Percentiles rank a stretch among this genome's conserved stretches.
Conservation (phyloP, 2,888 invertebrate genomes). For the Eupithecia insigniata region DNA sequence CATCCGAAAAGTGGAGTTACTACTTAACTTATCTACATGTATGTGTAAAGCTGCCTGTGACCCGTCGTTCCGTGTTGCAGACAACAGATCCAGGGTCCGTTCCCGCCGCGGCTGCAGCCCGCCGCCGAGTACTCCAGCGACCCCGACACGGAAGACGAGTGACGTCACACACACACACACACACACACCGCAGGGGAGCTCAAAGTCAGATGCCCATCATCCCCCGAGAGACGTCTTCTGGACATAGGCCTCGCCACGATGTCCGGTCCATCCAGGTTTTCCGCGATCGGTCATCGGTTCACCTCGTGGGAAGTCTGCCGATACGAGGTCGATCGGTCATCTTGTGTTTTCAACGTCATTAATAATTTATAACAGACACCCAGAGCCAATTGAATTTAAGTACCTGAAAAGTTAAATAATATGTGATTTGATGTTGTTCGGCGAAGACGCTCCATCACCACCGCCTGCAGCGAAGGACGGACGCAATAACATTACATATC, state of each 20-base stretch:
- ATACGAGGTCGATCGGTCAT: background rate
- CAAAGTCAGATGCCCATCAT: background rate
- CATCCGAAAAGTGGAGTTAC: too few relatives aligned
- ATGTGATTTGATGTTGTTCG: background rate
- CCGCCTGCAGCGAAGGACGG: conserved; percentile 16
- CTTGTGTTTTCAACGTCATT: background rate
- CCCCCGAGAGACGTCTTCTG: background rate
- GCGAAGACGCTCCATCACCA: background rate
- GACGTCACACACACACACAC: conserved; percentile 52
- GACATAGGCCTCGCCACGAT: background rate
- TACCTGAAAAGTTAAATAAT: background rate
- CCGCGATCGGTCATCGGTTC: background rate
- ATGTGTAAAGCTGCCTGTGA: background rate
- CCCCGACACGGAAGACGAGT: conserved; percentile 96
- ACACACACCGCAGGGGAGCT: background rate
- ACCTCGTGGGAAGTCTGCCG: background rate
- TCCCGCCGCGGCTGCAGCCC: conserved; percentile 84
- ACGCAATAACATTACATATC: conserved; percentile 27
- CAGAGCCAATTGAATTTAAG: background rate
- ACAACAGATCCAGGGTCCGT: conserved; percentile 89
- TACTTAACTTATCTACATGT: background rate
- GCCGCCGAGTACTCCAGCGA: conserved; percentile 92
- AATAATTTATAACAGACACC: background rate
- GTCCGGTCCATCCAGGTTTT: background rate
- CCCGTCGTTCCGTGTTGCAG: conserved; percentile 74